phyloP scores from a whole-genome alignment of 2,113 vertebrate species.

The human region DNA sequence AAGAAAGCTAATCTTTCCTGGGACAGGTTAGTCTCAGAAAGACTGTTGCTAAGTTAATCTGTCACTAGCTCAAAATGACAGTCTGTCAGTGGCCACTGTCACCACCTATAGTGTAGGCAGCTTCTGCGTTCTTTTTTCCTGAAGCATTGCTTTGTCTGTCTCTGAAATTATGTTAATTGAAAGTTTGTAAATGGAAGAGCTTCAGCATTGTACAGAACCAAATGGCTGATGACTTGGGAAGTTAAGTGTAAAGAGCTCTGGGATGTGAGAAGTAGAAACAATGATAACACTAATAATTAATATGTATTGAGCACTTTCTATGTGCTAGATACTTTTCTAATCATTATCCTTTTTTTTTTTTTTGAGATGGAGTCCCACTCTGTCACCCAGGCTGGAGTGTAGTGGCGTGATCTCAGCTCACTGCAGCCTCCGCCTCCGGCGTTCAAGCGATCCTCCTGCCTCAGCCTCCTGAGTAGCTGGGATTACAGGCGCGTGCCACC shows the following conservation, averaged over 20 bases:
- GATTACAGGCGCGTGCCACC: no score
- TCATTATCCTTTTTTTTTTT: background rate
- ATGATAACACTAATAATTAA: background rate
- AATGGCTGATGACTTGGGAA: background rate
- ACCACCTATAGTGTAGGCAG: background rate
- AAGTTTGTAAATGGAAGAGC: background rate
- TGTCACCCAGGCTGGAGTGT: no score
- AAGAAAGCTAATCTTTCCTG: background rate
- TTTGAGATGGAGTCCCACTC: no score
- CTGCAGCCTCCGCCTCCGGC: no score
- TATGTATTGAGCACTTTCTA: background rate
- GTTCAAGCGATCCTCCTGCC: no score
- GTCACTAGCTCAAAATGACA: background rate
- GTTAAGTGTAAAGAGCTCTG: background rate
- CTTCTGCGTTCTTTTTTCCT: background rate
- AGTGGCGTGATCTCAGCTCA: no score
- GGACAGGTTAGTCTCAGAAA: background rate
- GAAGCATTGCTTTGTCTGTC: background rate
- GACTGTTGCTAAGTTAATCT: background rate
- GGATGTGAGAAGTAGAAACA: background rate
- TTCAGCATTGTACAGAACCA: background rate
- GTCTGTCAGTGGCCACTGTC: background rate
- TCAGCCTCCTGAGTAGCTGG: no score
- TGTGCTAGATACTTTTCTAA: background rate
- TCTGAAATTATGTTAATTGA: background rate